These are phyloP conservation scores for Heteromyza rotundicornis DNA, from an alignment of 2,888 invertebrate genomes.

Conservation along the genomic window DNA sequence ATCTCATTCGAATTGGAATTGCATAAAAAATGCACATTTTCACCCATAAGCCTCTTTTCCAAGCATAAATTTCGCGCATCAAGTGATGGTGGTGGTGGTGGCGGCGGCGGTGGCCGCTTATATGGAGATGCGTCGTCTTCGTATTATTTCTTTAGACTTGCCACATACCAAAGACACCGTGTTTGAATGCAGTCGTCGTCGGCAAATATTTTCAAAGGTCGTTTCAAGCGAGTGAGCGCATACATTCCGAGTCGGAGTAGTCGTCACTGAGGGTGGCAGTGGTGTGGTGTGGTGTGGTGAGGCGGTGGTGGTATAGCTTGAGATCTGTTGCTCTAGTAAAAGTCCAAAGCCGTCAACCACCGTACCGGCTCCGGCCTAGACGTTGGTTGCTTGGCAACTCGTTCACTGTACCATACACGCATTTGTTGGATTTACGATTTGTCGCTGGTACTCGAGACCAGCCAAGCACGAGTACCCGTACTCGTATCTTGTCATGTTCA, in stretches of 20 bases:
- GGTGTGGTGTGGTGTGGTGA: not conserved
- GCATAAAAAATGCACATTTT: constrained; percentile 18
- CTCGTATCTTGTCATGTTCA: not conserved
- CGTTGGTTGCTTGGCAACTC: no score
- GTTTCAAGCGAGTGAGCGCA: constrained; percentile 23
- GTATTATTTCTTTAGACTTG: constrained; percentile 13
- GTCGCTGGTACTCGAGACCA: no score
- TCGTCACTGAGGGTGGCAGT: not conserved
- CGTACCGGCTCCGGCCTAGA: no score
- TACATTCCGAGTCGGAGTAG: not conserved
- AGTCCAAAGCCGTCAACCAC: no score
- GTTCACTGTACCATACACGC: not conserved
- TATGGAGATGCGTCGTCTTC: constrained; percentile 27
- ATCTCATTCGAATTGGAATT: not conserved
- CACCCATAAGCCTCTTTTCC: constrained; percentile 18
- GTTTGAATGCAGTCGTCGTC: constrained; percentile 16
- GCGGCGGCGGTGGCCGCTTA: not conserved
- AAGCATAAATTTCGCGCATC: not conserved
- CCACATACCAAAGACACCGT: constrained; percentile 15
- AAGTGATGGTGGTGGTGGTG: not conserved
- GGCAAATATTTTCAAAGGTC: constrained; percentile 42
- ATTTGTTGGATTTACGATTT: not conserved
- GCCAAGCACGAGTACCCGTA: no score
- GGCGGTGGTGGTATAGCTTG: no score
- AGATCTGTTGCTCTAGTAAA: no score